Conservation (phyloP, 1,140 invertebrate species). For the Caenorhabditis latens region DNA sequence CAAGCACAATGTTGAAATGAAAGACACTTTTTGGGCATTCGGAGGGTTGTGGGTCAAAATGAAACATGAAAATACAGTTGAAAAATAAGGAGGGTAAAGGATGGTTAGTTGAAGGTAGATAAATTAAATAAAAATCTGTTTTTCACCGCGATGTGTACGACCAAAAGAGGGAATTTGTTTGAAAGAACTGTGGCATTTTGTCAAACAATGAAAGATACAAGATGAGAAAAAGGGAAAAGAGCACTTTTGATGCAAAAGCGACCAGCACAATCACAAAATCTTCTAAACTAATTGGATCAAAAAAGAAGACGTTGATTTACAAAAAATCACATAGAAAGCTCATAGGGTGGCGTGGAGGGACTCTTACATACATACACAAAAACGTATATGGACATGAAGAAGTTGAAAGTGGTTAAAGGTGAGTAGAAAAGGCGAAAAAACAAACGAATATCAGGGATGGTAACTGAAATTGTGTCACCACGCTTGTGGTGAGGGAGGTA, state of each 20-base stretch:
- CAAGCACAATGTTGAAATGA: constrained; percentile 42
- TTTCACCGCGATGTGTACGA: constrained; percentile 52
- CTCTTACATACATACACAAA: constrained; percentile 3
- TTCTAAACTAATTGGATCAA: neutral
- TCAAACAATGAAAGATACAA: constrained; percentile 30
- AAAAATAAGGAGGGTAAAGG: neutral
- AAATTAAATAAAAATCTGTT: constrained; percentile 18
- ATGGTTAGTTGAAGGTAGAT: neutral
- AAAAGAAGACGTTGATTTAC: neutral
- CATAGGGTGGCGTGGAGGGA: constrained; percentile 4
- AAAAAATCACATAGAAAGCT: constrained; percentile 49
- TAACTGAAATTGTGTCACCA: constrained; percentile 81
- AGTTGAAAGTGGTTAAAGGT: constrained; percentile 43
- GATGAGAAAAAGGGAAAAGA: neutral
- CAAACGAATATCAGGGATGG: neutral
- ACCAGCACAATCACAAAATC: constrained; percentile 49
- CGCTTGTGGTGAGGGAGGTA: constrained; percentile 95
- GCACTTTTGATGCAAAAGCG: constrained; percentile 55
- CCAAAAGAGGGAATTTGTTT: constrained; percentile 16
- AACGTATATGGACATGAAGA: neutral
- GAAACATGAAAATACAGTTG: constrained; percentile 8
- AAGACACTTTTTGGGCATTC: constrained; percentile 51
- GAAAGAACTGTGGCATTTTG: constrained; percentile 53
- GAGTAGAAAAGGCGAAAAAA: constrained; percentile 19
- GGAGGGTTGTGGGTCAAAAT: constrained; percentile 21